Evolutionary conservation across 2,113 vertebrate species (phyloP), one percentile per base, ranked within the genome.

Genomic region (Galbula dea): DNA sequence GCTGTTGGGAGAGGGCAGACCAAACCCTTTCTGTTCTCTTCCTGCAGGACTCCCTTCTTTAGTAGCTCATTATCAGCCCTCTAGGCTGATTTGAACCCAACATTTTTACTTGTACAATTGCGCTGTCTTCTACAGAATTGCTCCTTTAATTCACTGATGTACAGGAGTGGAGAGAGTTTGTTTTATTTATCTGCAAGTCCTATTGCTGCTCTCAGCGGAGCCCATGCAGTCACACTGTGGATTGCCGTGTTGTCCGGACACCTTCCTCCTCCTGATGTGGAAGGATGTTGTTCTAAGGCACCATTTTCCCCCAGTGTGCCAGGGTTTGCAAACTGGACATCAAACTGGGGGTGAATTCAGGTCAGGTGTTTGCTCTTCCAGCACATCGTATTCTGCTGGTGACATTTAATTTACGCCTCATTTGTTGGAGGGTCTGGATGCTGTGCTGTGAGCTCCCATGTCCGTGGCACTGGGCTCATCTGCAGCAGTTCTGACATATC

Each of bases 91-190:
- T 18, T 4, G 27, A 41, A 3, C 66, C 52, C 3, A 75, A 24
- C 58, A 81, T 21, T 22, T 43, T 7, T 5, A 22, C 48, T 32
- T 0, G 0, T 10, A 6, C 30, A 6, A 3, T 19, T 19, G 45
- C 71, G 0, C 8, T 1, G 13, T 5, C 85, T 34, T 8, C 12
- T 14, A 4, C 7, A 36, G 48, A 12, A 72, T 5, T 12, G 0
- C 34, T 61, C 52, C 68, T 30, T 4, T 4, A 2, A 0, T 3
- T 32, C 32, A 0, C 39, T 3, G 9, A 6, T 18, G 19, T 19
- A 1, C 4, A 4, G 6, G 81, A 4, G 21, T 0, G 12, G 58
- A 23, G 39, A 0, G 9, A 0, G 13, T 12, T 36, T 3, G 65
- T 73, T 76, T 11, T 41, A 46, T 34, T 77, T 72, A 14, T 27